These are phyloP conservation scores for Neogobius melanostomus DNA, from an alignment of 2,113 vertebrate species.

Conservation along the genomic window DNA sequence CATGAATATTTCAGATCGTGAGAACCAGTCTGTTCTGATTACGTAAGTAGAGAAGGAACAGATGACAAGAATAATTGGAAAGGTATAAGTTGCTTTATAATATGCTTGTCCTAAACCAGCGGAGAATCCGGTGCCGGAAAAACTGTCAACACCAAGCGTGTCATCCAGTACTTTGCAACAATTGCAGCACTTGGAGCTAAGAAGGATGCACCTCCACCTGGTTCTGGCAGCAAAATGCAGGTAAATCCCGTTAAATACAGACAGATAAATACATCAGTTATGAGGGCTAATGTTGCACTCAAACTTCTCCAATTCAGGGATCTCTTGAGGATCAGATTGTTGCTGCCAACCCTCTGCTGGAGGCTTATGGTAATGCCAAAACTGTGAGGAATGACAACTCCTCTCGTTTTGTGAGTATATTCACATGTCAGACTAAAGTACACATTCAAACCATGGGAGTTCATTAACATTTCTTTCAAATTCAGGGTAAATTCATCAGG, in stretches of 20 bases:
- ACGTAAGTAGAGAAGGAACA: slow-evolving; percentile 68
- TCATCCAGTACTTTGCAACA: slow-evolving; percentile 88
- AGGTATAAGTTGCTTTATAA: slow-evolving; percentile 16
- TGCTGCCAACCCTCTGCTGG: slow-evolving; percentile 81
- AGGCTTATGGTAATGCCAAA: slow-evolving; percentile 83
- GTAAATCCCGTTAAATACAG: slow-evolving; percentile 43
- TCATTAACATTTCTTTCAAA: neutral
- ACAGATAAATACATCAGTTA: too few species aligned
- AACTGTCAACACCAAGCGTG: slow-evolving; percentile 86
- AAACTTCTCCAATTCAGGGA: slow-evolving; percentile 64
- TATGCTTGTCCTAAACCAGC: slow-evolving; percentile 42
- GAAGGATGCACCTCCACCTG: slow-evolving; percentile 30
- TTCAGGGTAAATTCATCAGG: slow-evolving; percentile 69
- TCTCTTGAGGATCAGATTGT: slow-evolving; percentile 82
- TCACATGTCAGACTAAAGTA: neutral
- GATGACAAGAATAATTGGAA: neutral
- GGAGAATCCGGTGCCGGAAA: slow-evolving; percentile 89
- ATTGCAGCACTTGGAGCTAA: slow-evolving; percentile 72
- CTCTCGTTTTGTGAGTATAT: slow-evolving; percentile 79
- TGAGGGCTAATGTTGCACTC: too few species aligned
- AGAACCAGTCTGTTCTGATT: slow-evolving; percentile 79
- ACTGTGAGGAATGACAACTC: slow-evolving; percentile 85
- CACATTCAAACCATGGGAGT: neutral
- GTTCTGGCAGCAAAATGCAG: slow-evolving; percentile 76
- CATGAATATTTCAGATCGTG: slow-evolving; percentile 70